Percentiles rank a stretch among this genome's conserved stretches.
phyloP scores from a whole-genome alignment of 2,888 invertebrate genomes.

The Xestia rhomboidea region DNA sequence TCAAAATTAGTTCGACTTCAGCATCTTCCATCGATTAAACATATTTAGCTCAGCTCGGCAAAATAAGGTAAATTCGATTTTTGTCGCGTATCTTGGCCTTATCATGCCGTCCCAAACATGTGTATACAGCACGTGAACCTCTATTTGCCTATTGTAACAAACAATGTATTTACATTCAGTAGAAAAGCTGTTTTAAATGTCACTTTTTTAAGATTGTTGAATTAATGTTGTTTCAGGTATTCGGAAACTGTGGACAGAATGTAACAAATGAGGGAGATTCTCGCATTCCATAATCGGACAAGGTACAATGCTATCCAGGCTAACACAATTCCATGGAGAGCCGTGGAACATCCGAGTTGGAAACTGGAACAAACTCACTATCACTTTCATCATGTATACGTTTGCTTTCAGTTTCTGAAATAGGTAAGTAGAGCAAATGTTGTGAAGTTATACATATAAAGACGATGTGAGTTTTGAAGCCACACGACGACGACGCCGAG shows the following conservation, averaged over 20 bases:
- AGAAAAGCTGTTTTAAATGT: not conserved
- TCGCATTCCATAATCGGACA: not conserved
- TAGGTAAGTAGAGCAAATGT: constrained; percentile 25
- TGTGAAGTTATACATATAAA: constrained; percentile 14
- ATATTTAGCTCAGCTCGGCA: not conserved
- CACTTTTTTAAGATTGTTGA: not conserved
- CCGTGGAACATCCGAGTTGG: constrained; percentile 23
- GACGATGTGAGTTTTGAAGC: constrained; percentile 34
- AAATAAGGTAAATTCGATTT: not conserved
- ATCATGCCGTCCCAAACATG: not conserved
- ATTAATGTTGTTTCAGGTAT: not conserved
- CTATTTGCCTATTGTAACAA: not conserved
- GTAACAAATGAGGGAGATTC: not conserved
- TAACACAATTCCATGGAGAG: constrained; percentile 23
- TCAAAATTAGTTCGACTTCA: not conserved
- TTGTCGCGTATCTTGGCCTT: not conserved
- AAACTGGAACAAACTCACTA: constrained; percentile 49
- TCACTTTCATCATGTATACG: constrained; percentile 25
- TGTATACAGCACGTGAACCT: not conserved
- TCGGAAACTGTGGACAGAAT: not conserved
- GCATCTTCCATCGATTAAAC: not conserved
- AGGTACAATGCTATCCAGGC: constrained; percentile 11
- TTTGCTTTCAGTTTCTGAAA: constrained; percentile 37
- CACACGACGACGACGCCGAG: constrained; percentile 32
- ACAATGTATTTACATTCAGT: not conserved